Base-by-base conservation (phyloP, 2,113 vertebrate genomes). In the Alligator mississippiensis region DNA sequence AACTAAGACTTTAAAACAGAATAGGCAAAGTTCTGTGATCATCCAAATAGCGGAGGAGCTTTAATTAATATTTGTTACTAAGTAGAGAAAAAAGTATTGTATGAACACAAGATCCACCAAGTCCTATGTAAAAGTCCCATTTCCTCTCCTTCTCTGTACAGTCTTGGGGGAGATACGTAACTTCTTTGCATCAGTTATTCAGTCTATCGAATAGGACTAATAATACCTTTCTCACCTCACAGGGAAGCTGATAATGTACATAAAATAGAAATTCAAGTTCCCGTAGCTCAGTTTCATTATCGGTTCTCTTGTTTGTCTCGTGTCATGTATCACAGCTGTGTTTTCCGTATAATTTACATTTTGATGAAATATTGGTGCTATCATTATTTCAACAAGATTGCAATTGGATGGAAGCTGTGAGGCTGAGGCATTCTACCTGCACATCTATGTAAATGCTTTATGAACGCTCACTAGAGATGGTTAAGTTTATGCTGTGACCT, bases 361-460 rank as follows among this genome's bases (percentile, higher is more conserved):
- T 89, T 90, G 90, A 95, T 93, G 90, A 66, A 95, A 93, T 25
- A 30, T 24, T 12, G 3, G 27, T 68, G 30, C 76, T 89, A 5
- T 90, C 60, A n/a, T 90, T 85, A 63, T 91, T 93, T 91, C 70
- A 80, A 27, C 22, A 74, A 28, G 75, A 25, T 30, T 68, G 75
- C 24, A 28, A 27, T 47, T 90, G 88, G 85, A 63, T 54, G 61
- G n/a, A 54, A 68, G 63, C 75, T 75, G 55, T 58, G 30, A 59
- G 28, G 25, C 81, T 64, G 82, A 90, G 55, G 19, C 60, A n/a
- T 5, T n/a, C 25, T 82, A 62, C 27, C 54, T 87, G 54, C 61
- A 70, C 83, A 25, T 18, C 77, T 28, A 85, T 77, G 8, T 13
- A 61, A 47, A 59, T 22, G 22, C 30, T 91, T 91, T 22, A 80